Conservation (phyloP, 2,888 invertebrate species). For the Plebejus melissa region DNA sequence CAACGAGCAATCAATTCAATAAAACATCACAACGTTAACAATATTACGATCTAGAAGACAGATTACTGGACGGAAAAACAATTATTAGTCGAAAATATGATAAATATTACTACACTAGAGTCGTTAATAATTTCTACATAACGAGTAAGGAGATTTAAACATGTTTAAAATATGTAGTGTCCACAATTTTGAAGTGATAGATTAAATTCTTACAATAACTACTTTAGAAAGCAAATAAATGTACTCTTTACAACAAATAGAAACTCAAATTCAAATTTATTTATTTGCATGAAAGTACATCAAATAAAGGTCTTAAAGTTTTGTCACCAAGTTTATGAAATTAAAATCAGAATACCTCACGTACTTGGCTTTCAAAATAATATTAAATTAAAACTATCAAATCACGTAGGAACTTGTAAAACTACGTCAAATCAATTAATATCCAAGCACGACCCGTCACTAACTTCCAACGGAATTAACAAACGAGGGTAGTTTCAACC, state of each 20-base stretch:
- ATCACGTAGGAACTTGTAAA: constrained; percentile 24
- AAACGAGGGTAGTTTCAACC: constrained; percentile 11
- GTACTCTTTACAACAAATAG: background rate
- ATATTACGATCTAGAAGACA: constrained; percentile 11
- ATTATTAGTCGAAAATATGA: constrained; percentile 22
- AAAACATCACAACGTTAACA: background rate
- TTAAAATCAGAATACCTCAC: background rate
- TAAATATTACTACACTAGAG: constrained; percentile 20
- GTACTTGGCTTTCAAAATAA: background rate
- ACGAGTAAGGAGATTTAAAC: background rate
- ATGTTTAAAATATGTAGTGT: background rate
- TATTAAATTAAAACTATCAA: constrained; percentile 26
- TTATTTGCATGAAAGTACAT: too few species aligned
- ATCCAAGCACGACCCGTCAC: constrained; percentile 17
- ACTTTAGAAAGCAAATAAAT: too few species aligned
- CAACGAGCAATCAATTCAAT: background rate
- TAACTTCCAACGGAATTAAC: constrained; percentile 22
- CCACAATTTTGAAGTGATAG: background rate
- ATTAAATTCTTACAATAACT: too few species aligned
- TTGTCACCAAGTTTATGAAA: background rate
- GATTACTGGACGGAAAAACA: constrained; percentile 30
- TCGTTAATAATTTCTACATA: background rate
- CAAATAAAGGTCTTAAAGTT: background rate
- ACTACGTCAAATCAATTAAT: constrained; percentile 12
- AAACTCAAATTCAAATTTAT: too few species aligned